Evolutionary conservation across 2,888 invertebrate species (phyloP).

Genomic region (Periphyllus acericola): DNA sequence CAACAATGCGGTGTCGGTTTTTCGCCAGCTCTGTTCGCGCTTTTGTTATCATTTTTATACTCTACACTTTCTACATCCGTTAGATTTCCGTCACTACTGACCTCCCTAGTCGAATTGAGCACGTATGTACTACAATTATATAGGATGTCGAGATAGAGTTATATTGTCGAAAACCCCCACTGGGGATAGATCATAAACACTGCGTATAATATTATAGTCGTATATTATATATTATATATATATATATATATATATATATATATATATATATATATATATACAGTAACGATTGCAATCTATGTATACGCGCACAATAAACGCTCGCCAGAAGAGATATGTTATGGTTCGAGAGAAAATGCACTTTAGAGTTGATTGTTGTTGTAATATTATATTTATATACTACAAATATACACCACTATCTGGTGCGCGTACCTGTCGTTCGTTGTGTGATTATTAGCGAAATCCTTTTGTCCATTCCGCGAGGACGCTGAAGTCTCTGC

Average conservation of each 20-base stretch:
- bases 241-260: too few species aligned
- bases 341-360: slow-evolving; percentile 3
- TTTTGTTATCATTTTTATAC: neutral
- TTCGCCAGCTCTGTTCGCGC: neutral
- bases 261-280: too few species aligned
- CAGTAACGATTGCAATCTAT: neutral
- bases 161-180: neutral
- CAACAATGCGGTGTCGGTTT: neutral
- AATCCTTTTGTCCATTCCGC: neutral
- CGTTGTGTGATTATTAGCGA: neutral
- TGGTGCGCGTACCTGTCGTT: neutral
- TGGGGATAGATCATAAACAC: neutral
- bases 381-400: neutral
- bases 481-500: neutral
- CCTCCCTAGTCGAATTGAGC: neutral
- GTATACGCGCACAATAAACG: neutral
- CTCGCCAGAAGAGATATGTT: neutral
- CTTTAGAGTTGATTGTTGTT: slow-evolving; percentile 1
- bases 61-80: slow-evolving; percentile 42
- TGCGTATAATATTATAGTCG: neutral
- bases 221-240: neutral
- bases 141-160: neutral
- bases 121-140: neutral
- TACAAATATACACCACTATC: neutral
- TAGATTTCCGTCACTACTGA: slow-evolving; percentile 9